These are phyloP conservation scores for Hymenopus coronatus DNA, from an alignment of 2,888 invertebrate genomes.

Conservation along the genomic window DNA sequence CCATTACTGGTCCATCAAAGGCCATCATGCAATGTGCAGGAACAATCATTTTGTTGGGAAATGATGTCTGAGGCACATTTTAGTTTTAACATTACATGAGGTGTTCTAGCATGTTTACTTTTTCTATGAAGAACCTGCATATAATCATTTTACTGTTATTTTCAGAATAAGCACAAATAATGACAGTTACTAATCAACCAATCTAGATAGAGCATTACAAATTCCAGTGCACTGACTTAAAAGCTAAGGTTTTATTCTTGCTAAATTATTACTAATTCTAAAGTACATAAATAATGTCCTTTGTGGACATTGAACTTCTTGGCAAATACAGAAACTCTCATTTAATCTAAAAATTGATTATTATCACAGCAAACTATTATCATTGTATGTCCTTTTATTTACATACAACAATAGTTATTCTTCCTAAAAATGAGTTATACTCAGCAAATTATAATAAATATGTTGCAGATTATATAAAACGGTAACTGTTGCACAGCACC, in stretches of 20 bases:
- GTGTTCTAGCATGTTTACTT: too few species aligned
- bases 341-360: neutral
- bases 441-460: neutral
- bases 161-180: too few species aligned
- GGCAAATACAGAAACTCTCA: neutral
- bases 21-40: too few species aligned
- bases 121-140: too few species aligned
- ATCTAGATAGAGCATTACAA: neutral
- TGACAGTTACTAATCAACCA: neutral
- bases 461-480: neutral
- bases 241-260: neutral
- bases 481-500: neutral
- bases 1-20: too few species aligned
- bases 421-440: neutral
- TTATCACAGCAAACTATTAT: neutral
- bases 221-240: neutral
- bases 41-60: too few species aligned
- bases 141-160: too few species aligned
- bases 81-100: too few species aligned
- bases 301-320: neutral
- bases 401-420: neutral
- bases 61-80: too few species aligned
- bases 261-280: constrained; percentile 14
- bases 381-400: constrained; percentile 8
- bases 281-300: neutral